Percentiles rank a stretch among this genome's conserved stretches.
These are phyloP conservation scores for Halyomorpha halys DNA, from an alignment of 1,140 invertebrate species.

Conservation along the genomic window DNA sequence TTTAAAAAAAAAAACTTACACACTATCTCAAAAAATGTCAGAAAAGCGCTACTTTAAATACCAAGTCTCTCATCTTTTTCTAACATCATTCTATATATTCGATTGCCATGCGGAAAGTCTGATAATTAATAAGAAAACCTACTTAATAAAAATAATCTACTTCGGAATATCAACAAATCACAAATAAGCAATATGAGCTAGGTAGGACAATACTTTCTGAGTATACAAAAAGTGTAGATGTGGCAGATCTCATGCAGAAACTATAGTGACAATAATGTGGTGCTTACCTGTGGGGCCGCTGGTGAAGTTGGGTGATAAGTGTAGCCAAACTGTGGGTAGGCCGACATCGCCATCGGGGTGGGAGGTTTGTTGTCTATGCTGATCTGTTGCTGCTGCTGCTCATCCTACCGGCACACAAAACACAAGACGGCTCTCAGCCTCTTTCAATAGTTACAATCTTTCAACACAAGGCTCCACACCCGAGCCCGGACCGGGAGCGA, in stretches of 20 bases:
- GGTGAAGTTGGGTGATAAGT: constrained; percentile 59
- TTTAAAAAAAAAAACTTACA: too few relatives aligned
- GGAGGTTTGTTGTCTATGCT: constrained; percentile 4
- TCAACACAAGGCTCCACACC: not conserved
- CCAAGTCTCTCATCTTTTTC: too few relatives aligned
- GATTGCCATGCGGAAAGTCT: too few relatives aligned
- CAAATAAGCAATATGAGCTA: not conserved
- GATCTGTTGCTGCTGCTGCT: constrained; percentile 4
- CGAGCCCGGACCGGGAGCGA: constrained; percentile 6
- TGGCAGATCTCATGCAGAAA: not conserved
- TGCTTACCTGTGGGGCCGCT: constrained; percentile 33
- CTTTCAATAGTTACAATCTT: too few relatives aligned
- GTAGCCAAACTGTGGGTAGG: constrained; percentile 73
- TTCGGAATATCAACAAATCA: not conserved
- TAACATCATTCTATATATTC: too few relatives aligned
- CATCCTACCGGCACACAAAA: constrained; percentile 13
- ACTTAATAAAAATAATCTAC: not conserved
- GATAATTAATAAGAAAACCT: too few relatives aligned
- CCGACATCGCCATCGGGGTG: constrained; percentile 49
- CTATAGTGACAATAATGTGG: too few relatives aligned
- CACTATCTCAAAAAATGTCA: too few relatives aligned
- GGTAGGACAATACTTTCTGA: not conserved
- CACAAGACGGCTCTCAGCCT: constrained; percentile 2
- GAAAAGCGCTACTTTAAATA: too few relatives aligned
- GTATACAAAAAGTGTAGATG: too few relatives aligned